A percentile compares a stretch with the other conserved stretches of the same genome.
phyloP scores from a whole-genome alignment of 2,888 invertebrate genomes.

The Coremacera marginata region DNA sequence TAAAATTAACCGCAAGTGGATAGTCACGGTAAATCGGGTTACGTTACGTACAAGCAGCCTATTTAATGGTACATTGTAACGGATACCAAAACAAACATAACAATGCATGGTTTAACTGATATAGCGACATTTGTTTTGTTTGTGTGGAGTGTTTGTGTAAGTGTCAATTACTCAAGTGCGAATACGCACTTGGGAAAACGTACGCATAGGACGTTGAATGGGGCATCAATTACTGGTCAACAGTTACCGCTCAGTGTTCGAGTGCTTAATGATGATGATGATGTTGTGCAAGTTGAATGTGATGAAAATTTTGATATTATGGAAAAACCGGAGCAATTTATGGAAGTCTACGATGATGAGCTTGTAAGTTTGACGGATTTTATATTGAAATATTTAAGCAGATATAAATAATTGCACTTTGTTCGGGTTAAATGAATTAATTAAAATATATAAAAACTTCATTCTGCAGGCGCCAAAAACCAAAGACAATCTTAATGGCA shows the following conservation, averaged over 20 bases:
- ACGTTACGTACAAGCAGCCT: neutral
- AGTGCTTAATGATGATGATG: constrained; percentile 21
- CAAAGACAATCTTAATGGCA: constrained; percentile 46
- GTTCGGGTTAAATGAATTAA: neutral
- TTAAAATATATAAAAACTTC: constrained; percentile 1
- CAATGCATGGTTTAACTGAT: constrained; percentile 3
- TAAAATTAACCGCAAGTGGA: constrained; percentile 1
- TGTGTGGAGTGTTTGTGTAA: constrained; percentile 16
- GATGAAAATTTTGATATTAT: constrained; percentile 52
- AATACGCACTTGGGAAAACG: constrained; percentile 7
- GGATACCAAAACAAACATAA: neutral
- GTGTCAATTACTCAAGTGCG: constrained; percentile 13
- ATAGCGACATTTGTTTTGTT: constrained; percentile 10
- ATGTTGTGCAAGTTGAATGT: constrained; percentile 53
- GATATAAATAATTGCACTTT: neutral
- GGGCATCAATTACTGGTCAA: neutral
- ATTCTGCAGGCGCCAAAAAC: constrained; percentile 47
- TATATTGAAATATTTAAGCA: too few species aligned
- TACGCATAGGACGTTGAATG: neutral
- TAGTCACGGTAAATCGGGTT: constrained; percentile 6
- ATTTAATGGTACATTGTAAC: constrained; percentile 6
- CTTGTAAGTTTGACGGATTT: constrained; percentile 43
- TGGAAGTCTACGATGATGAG: constrained; percentile 44
- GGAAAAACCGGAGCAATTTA: constrained; percentile 53
- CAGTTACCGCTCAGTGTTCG: neutral